These are phyloP conservation scores for Molossus molossus DNA, from an alignment of 2,797 vertebrate genomes.

Conservation along the genomic window DNA sequence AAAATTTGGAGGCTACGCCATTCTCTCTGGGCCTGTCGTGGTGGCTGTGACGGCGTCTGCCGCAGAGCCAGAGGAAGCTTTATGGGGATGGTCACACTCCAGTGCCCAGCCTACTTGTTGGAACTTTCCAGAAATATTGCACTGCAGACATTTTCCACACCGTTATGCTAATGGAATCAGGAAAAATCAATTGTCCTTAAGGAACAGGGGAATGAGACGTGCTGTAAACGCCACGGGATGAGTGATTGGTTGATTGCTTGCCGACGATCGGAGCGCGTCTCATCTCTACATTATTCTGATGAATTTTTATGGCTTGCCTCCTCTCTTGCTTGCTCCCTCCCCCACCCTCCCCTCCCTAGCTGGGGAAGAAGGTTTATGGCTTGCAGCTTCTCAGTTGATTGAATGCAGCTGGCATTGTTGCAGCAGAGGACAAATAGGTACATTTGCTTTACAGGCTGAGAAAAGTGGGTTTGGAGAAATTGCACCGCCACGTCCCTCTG, in stretches of 20 bases:
- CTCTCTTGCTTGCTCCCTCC: slow-evolving; percentile 88
- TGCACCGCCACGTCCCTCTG: slow-evolving; percentile 89
- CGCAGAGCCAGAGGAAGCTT: slow-evolving; percentile 86
- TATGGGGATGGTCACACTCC: slow-evolving; percentile 93
- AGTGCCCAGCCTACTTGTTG: slow-evolving; percentile 92
- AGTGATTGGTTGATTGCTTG: slow-evolving; percentile 94
- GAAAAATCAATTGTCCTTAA: slow-evolving; percentile 97
- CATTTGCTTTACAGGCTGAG: slow-evolving; percentile 92
- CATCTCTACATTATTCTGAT: slow-evolving; percentile 94
- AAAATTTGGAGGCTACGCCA: slow-evolving; percentile 56
- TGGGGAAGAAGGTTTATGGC: slow-evolving; percentile 94
- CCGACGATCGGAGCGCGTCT: slow-evolving; percentile 91
- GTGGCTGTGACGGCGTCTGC: slow-evolving; percentile 83
- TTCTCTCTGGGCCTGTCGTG: slow-evolving; percentile 64
- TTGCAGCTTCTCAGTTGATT: slow-evolving; percentile 94
- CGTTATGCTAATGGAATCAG: slow-evolving; percentile 96
- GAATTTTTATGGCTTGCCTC: slow-evolving; percentile 94
- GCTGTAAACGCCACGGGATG: slow-evolving; percentile 96
- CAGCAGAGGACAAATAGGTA: slow-evolving; percentile 93
- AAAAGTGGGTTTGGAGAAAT: slow-evolving; percentile 91
- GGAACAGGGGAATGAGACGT: slow-evolving; percentile 95
- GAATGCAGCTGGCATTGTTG: slow-evolving; percentile 94
- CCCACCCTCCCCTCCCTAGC: slow-evolving; percentile 79
- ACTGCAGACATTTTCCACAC: slow-evolving; percentile 94
- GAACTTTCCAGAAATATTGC: slow-evolving; percentile 95